phyloP scores from a whole-genome alignment of 2,888 invertebrate species.

The Latrodectus elegans region DNA sequence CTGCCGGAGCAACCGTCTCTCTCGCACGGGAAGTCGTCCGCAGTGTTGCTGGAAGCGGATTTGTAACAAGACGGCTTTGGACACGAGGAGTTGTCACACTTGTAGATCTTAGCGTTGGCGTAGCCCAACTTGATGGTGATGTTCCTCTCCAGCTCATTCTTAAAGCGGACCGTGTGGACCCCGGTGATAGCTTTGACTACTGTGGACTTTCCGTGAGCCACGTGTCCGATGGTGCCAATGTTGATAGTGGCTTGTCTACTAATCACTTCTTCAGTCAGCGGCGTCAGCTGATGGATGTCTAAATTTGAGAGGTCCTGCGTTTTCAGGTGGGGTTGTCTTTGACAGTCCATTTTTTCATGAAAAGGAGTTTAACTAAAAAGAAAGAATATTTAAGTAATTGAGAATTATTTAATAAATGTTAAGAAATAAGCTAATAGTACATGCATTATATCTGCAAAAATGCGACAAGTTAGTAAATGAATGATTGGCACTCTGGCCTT shows the following conservation, averaged over 20 bases:
- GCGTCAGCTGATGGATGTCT: background rate
- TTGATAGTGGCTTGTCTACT: constrained; percentile 99
- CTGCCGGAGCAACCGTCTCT: constrained; percentile 91
- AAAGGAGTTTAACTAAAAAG: too few species aligned
- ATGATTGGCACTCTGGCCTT: too few species aligned
- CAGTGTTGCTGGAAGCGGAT: constrained; percentile 95
- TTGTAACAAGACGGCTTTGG: constrained; percentile 95
- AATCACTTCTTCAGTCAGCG: constrained; percentile 88
- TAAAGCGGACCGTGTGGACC: constrained; percentile 98
- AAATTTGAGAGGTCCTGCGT: background rate
- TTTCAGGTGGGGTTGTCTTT: background rate
- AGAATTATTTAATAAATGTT: too few species aligned
- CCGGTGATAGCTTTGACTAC: constrained; percentile 99
- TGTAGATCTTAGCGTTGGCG: constrained; percentile 87
- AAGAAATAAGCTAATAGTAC: too few species aligned
- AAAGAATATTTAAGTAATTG: too few species aligned
- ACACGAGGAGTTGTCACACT: constrained; percentile 96
- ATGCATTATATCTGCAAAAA: too few species aligned
- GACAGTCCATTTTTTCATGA: too few species aligned
- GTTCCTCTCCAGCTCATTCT: constrained; percentile 98
- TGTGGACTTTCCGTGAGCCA: constrained; percentile 99
- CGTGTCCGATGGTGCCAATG: constrained; percentile 99
- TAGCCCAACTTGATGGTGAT: constrained; percentile 98
- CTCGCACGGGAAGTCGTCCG: constrained; percentile 94
- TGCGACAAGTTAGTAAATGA: too few species aligned